phyloP scores from a whole-genome alignment of 2,888 invertebrate species.

The Archaeoteleia sp. region DNA sequence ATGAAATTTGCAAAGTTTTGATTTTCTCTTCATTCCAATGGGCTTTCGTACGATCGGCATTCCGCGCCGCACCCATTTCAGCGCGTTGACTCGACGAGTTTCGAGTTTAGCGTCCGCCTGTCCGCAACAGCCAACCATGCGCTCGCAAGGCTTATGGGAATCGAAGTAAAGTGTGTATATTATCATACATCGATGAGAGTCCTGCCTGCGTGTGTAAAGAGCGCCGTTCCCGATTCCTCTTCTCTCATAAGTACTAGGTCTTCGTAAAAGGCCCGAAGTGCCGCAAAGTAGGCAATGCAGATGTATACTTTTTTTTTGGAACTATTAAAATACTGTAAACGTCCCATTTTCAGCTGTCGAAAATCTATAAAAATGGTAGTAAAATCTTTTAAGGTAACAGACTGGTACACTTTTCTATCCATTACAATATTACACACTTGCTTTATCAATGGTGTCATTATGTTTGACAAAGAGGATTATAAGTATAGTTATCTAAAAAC shows the following conservation, averaged over 20 bases:
- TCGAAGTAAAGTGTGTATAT: slow-evolving; percentile 39
- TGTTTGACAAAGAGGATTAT: too few relatives aligned
- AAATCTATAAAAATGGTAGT: too few relatives aligned
- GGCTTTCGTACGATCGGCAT: slow-evolving; percentile 68
- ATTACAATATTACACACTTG: too few relatives aligned
- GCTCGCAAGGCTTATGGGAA: slow-evolving; percentile 58
- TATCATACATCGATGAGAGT: slow-evolving; percentile 20
- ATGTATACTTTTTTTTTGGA: too few relatives aligned
- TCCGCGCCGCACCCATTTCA: slow-evolving; percentile 72
- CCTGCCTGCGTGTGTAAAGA: slow-evolving; percentile 7
- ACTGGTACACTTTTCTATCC: too few relatives aligned
- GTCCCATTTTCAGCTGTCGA: too few relatives aligned
- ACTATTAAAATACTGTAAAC: too few relatives aligned
- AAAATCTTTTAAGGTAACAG: too few relatives aligned
- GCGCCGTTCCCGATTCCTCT: slow-evolving; percentile 26
- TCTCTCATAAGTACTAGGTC: slow-evolving; percentile 6
- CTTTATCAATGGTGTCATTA: too few relatives aligned
- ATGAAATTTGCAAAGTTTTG: slow-evolving; percentile 22
- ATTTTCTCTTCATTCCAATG: slow-evolving; percentile 37
- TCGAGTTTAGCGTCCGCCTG: slow-evolving; percentile 62
- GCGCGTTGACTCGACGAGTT: slow-evolving; percentile 66
- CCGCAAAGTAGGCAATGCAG: background rate
- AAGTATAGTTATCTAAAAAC: too few relatives aligned
- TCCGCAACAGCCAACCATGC: slow-evolving; percentile 48
- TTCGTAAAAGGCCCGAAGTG: background rate